Evolutionary conservation across 1,140 invertebrate genomes (phyloP).

Genomic region (Leptopilina boulardi): DNA sequence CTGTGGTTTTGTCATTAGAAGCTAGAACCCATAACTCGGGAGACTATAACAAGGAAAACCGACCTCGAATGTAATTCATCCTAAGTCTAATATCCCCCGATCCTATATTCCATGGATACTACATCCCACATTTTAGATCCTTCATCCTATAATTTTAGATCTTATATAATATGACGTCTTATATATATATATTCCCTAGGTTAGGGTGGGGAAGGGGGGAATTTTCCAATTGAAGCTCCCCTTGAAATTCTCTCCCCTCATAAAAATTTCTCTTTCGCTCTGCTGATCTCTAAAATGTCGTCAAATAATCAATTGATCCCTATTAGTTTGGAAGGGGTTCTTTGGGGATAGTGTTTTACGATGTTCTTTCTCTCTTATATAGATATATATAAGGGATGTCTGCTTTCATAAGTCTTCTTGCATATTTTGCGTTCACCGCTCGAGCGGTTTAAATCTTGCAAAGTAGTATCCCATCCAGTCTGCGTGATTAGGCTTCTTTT

Average conservation of each 20-base stretch:
- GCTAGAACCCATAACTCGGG: conserved; percentile 8
- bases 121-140: conserved; percentile 12
- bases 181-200: conserved; percentile 7
- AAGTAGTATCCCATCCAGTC: neutral
- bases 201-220: neutral
- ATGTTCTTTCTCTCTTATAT: neutral
- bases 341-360: neutral
- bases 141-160: conserved; percentile 8
- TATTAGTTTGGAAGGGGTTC: neutral
- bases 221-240: neutral
- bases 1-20: neutral
- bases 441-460: conserved; percentile 15
- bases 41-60: neutral
- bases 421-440: conserved; percentile 7
- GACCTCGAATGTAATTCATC: conserved; percentile 1
- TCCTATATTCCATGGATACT: conserved; percentile 12
- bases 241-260: neutral
- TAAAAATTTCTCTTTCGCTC: too few relatives aligned
- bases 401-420: conserved; percentile 26
- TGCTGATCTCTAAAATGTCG: neutral
- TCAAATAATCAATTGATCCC: conserved; percentile 27
- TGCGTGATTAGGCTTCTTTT: conserved; percentile 18
- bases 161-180: neutral
- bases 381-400: neutral
- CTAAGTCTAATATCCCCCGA: conserved; percentile 6